These are phyloP conservation scores for Fundulus diaphanus DNA, from an alignment of 2,797 vertebrate genomes.

Conservation along the genomic window DNA sequence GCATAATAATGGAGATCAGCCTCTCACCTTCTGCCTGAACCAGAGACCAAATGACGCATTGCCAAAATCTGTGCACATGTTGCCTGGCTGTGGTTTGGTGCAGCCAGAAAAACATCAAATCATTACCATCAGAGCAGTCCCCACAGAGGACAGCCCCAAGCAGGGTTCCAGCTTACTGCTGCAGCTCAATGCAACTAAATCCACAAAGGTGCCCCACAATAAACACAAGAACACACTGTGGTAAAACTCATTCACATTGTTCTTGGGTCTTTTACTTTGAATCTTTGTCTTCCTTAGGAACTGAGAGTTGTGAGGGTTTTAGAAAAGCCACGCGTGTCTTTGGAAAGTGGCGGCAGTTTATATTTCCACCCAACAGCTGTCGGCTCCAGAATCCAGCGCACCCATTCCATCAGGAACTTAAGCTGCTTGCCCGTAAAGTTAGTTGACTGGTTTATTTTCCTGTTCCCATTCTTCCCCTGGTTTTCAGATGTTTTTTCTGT, in stretches of 20 bases:
- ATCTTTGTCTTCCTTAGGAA: slow-evolving; percentile 73
- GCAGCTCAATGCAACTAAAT: slow-evolving; percentile 85
- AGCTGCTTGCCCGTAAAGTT: slow-evolving; percentile 82
- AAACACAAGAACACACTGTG: not conserved
- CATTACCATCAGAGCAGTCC: slow-evolving; percentile 82
- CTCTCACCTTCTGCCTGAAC: slow-evolving; percentile 84
- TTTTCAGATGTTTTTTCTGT: not conserved
- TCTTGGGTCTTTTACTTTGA: not conserved
- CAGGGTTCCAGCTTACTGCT: slow-evolving; percentile 79
- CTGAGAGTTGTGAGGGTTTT: slow-evolving; percentile 81
- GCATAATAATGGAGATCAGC: slow-evolving; percentile 81
- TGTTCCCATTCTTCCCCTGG: slow-evolving; percentile 10
- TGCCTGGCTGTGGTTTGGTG: slow-evolving; percentile 84
- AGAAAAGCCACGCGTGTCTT: slow-evolving; percentile 78
- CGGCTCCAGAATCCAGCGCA: slow-evolving; percentile 76
- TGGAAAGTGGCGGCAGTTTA: slow-evolving; percentile 82
- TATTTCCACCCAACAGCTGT: slow-evolving; percentile 88
- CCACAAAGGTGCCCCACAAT: slow-evolving; percentile 84
- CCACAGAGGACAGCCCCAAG: slow-evolving; percentile 71
- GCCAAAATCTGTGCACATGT: slow-evolving; percentile 69
- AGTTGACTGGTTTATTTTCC: slow-evolving; percentile 17
- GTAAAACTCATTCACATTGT: not conserved
- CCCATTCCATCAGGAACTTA: slow-evolving; percentile 84
- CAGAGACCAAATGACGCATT: slow-evolving; percentile 54
- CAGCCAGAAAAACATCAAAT: slow-evolving; percentile 86